These are phyloP conservation scores for Syrrhaptes paradoxus DNA, from an alignment of 2,113 vertebrate species.

Conservation along the genomic window DNA sequence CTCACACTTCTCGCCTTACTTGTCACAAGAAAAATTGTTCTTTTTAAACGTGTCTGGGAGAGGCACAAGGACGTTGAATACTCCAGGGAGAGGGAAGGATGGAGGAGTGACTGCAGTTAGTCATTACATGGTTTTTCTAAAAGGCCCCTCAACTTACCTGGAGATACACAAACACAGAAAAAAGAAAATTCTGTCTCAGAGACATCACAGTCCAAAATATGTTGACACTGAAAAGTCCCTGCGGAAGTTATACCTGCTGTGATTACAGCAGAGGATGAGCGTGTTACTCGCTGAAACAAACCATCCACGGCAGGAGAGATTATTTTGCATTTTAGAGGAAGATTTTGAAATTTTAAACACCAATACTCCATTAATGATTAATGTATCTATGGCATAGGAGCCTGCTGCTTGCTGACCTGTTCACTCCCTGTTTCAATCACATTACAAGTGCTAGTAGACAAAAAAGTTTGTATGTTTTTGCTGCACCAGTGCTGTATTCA, in stretches of 20 bases:
- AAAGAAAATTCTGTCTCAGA: background rate
- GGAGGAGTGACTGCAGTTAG: conserved; percentile 21
- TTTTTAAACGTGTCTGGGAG: conserved; percentile 51
- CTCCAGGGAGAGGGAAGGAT: conserved; percentile 37
- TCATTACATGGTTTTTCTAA: background rate
- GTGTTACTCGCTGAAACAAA: background rate
- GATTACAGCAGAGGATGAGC: background rate
- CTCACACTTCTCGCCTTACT: conserved; percentile 56
- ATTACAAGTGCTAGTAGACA: background rate
- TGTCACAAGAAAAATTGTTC: conserved; percentile 64
- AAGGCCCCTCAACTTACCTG: background rate
- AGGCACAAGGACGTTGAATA: conserved; percentile 45
- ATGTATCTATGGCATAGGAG: background rate
- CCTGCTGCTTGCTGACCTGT: background rate
- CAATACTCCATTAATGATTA: background rate
- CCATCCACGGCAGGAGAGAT: background rate
- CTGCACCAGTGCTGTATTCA: background rate
- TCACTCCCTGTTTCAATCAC: background rate
- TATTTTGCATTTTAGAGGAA: background rate
- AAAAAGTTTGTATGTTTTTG: background rate
- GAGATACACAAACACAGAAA: background rate
- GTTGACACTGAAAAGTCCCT: conserved; percentile 23
- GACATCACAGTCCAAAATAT: background rate
- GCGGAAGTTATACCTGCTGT: background rate
- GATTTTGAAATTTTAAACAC: background rate